Percentiles rank a stretch among this genome's conserved stretches.
phyloP scores from a whole-genome alignment of 2,113 vertebrate species.

The Dryoscopus gambensis region DNA sequence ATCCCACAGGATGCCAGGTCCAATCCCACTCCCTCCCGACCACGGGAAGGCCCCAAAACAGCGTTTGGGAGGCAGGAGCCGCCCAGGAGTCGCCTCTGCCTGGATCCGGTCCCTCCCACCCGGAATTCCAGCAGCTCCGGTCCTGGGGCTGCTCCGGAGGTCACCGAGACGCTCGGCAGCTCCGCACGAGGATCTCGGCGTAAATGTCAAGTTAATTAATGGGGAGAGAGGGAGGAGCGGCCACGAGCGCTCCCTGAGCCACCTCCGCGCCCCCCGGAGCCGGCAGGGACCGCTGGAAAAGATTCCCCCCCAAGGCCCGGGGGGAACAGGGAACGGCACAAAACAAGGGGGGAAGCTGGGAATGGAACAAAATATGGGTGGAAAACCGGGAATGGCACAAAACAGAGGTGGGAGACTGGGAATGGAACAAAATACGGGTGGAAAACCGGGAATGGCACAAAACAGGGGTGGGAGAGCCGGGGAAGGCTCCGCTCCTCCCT shows the following conservation, averaged over 20 bases:
- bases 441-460: background rate
- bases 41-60: background rate
- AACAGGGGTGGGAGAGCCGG: background rate
- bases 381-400: background rate
- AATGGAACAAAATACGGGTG: background rate
- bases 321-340: background rate
- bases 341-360: background rate
- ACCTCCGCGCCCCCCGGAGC: background rate
- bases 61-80: background rate
- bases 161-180: background rate
- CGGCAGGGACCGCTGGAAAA: fast-evolving
- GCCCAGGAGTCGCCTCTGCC: background rate
- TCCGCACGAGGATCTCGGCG: background rate
- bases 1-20: fast-evolving
- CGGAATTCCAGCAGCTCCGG: background rate
- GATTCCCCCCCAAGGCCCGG: fast-evolving
- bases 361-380: fast-evolving
- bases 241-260: background rate
- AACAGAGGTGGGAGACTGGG: fast-evolving
- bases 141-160: background rate
- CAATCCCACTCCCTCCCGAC: background rate
- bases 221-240: background rate
- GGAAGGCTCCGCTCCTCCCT: background rate
- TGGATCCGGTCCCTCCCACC: background rate
- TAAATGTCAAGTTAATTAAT: slow-evolving; percentile 11